phyloP scores from a whole-genome alignment of 92 coral and sea anemone genomes.

The Ricordea florida region DNA sequence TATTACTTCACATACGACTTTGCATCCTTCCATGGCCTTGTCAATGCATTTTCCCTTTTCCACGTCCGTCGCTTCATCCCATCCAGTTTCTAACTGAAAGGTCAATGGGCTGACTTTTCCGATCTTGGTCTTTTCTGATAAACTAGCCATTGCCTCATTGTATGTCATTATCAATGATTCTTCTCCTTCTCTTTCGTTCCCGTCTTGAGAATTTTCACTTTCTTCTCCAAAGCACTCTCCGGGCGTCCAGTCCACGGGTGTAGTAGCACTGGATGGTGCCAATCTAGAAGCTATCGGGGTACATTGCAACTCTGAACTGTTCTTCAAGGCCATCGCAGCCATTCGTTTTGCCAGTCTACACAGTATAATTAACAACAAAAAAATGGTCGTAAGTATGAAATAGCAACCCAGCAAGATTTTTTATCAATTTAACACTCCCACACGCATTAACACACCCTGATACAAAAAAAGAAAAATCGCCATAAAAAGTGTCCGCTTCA shows the following conservation, averaged over 20 bases:
- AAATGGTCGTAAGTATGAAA: background rate
- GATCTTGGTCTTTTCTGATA: too few relatives aligned
- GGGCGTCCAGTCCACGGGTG: conserved; percentile 30
- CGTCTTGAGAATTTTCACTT: conserved; percentile 7
- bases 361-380: background rate
- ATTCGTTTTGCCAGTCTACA: conserved; percentile 32
- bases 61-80: too few relatives aligned
- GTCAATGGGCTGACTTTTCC: too few relatives aligned
- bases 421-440: background rate
- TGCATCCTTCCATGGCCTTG: conserved; percentile 17
- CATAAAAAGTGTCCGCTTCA: too few relatives aligned
- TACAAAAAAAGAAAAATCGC: too few relatives aligned
- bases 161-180: background rate
- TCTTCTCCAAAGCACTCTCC: conserved; percentile 16
- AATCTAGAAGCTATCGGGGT: conserved; percentile 13
- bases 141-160: conserved; percentile 1
- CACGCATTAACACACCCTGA: too few relatives aligned
- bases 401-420: background rate
- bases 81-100: too few relatives aligned
- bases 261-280: background rate
- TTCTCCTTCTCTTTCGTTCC: background rate
- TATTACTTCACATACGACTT: conserved; percentile 3
- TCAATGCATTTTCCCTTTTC: conserved; percentile 9
- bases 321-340: conserved; percentile 9
- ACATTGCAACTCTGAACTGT: background rate